These are phyloP conservation scores for Mycetomoellerius zeteki DNA, from an alignment of 1,140 invertebrate species.

Conservation along the genomic window DNA sequence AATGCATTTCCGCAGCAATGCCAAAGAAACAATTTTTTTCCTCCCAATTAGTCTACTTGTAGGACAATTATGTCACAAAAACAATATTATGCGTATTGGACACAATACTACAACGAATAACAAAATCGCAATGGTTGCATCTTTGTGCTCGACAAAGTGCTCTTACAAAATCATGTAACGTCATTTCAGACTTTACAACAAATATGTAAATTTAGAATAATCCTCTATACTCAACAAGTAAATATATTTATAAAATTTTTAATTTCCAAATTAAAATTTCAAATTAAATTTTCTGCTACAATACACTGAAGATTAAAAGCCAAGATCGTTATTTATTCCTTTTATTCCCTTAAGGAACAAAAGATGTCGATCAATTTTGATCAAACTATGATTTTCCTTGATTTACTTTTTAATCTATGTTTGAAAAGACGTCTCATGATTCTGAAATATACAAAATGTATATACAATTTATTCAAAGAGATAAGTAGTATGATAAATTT, in stretches of 20 bases:
- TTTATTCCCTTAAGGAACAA: neutral
- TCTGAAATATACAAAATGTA: constrained; percentile 11
- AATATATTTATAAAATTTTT: neutral
- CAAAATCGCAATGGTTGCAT: neutral
- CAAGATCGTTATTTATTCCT: neutral
- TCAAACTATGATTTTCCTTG: neutral
- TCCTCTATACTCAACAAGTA: neutral
- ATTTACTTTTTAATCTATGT: neutral
- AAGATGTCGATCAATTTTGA: neutral
- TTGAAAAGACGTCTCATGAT: constrained; percentile 13
- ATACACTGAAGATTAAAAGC: neutral
- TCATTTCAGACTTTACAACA: neutral
- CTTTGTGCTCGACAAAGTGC: neutral
- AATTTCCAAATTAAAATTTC: neutral
- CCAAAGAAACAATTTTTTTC: neutral
- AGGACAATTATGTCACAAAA: neutral
- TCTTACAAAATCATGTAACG: constrained; percentile 1
- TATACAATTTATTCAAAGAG: constrained; percentile 3
- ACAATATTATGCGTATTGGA: neutral
- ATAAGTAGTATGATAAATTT: constrained; percentile 26
- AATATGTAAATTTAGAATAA: constrained; percentile 9
- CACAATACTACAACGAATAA: constrained; percentile 8
- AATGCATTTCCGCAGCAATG: neutral
- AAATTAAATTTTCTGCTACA: neutral
- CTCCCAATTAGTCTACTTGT: neutral